Conservation (phyloP, 2,113 vertebrate species). For the Microcebus murinus region DNA sequence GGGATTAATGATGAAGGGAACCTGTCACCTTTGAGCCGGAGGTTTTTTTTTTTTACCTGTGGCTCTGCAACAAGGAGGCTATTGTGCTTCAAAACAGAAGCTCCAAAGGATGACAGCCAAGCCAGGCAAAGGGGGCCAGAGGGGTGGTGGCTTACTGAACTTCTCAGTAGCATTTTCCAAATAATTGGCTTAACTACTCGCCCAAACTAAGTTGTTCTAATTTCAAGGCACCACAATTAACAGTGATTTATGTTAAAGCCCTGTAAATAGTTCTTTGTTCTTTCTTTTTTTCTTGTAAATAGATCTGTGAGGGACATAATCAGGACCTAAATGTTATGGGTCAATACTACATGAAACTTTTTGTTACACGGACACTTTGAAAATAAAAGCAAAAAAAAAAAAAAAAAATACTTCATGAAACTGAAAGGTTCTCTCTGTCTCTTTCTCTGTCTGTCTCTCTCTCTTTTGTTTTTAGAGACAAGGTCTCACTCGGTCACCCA, state of each 20-base stretch:
- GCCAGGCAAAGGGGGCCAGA: background rate
- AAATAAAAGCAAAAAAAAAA: no score
- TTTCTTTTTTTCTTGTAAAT: conserved; percentile 46
- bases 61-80: conserved; percentile 48
- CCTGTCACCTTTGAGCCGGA: conserved; percentile 53
- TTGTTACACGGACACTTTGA: no score
- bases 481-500: no score
- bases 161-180: conserved; percentile 52
- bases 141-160: background rate
- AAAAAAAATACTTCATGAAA: background rate
- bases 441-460: no score
- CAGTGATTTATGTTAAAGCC: conserved; percentile 52
- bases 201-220: conserved; percentile 21
- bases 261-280: conserved; percentile 23
- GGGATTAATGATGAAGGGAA: conserved; percentile 61
- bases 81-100: background rate
- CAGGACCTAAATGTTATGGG: background rate
- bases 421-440: background rate
- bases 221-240: conserved; percentile 44
- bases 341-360: background rate
- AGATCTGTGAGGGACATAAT: background rate
- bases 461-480: no score
- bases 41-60: background rate
- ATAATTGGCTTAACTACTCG: conserved; percentile 60
- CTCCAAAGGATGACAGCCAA: conserved; percentile 26